Conservation (phyloP, 2,888 invertebrate genomes). For the Nomada fabriciana region DNA sequence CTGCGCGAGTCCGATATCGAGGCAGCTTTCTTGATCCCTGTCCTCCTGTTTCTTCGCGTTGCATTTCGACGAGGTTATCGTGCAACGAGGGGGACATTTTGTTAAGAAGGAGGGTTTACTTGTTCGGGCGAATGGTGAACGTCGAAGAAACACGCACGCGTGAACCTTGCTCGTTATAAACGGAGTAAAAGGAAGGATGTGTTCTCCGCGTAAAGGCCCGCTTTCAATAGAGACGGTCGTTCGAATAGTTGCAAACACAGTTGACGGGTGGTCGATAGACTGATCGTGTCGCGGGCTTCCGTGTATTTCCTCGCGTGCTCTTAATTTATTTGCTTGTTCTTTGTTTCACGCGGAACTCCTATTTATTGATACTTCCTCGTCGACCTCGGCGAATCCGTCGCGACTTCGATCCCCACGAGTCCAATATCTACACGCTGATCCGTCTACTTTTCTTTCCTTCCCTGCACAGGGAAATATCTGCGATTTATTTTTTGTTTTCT, state of each 20-base stretch:
- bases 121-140: background rate
- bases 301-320: slow-evolving; percentile 7
- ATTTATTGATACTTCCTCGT: slow-evolving; percentile 38
- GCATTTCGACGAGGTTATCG: too few relatives aligned
- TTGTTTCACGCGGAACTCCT: slow-evolving; percentile 13
- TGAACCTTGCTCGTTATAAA: background rate
- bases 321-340: slow-evolving; percentile 43
- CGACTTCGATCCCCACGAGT: slow-evolving; percentile 7
- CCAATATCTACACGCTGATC: background rate
- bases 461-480: background rate
- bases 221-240: background rate
- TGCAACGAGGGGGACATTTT: background rate
- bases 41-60: background rate
- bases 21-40: background rate
- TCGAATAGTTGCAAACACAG: too few relatives aligned
- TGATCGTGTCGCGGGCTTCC: background rate
- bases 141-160: background rate
- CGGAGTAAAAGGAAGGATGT: background rate
- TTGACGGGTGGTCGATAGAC: background rate
- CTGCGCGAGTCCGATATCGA: background rate
- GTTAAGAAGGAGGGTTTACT: background rate
- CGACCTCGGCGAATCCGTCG: slow-evolving; percentile 18
- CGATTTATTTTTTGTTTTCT: background rate
- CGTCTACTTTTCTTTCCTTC: slow-evolving; percentile 14
- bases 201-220: background rate